Base-by-base conservation (phyloP, 2,888 invertebrate genomes). In the Drosophila limbata region DNA sequence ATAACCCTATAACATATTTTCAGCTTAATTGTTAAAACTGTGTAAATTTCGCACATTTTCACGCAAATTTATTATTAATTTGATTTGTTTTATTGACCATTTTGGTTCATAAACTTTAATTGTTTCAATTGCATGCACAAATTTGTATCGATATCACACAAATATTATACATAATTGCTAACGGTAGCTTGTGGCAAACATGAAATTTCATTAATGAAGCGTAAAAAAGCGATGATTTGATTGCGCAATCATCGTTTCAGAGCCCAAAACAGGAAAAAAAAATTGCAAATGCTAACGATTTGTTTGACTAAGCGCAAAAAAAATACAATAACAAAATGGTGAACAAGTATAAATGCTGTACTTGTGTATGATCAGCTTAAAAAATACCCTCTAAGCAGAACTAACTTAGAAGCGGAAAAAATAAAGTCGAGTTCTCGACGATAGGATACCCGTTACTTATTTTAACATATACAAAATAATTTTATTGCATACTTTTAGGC, bases 151-250 rank as follows among this genome's bases (percentile, higher is more conserved):
- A 60, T 47, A 19, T 56, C 69, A 57, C 45, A 42, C 51, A 67
- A 77, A 69, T 44, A 37, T 37, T 56, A 13, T 60, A 52, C 45
- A 47, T 79, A 83, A 83, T 73, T 82, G 83, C 19, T 45, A 35
- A 44, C 51, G 42, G 55, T 69, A 28, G 60, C 39, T 63, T 55
- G 50, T 62, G 71, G 77, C 64, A 67, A 79, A 79, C 55, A 87
- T 63, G 61, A 66, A 67, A 77, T 75, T 62, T 66, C 48, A 64
- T 75, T 84, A 88, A 86, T 84, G 87, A 85, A 86, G 89, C 79
- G 82, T 68, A 76, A 87, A 86, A 76, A 87, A 84, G 71, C 75
- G 67, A 79, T 84, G 79, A 84, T 84, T 86, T 88, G 86, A 85
- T 80, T 77, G 77, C 52, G 45, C 81, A 77, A 79, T 69, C 67